These are phyloP conservation scores for Stomatorhinus walkeri DNA, from an alignment of 2,797 vertebrate genomes.

Conservation along the genomic window DNA sequence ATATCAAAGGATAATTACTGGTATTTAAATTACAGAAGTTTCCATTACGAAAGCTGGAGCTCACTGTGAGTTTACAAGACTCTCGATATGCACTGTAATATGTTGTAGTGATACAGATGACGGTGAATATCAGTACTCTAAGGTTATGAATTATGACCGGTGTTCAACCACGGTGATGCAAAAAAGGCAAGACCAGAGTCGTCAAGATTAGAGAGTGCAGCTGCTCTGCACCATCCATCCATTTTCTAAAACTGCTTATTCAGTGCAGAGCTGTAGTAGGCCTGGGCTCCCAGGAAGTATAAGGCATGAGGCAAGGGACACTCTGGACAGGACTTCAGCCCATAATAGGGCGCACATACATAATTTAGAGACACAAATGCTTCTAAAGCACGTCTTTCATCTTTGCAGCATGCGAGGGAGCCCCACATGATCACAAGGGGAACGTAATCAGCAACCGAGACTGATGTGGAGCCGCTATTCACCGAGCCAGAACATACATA, in stretches of 20 bases:
- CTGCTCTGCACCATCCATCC: neutral
- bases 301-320: neutral
- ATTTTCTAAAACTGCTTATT: neutral
- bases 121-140: neutral
- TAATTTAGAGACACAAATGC: neutral
- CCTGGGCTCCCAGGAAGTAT: neutral
- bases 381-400: neutral
- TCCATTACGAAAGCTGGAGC: neutral
- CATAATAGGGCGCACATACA: neutral
- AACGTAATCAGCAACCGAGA: neutral
- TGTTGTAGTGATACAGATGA: neutral
- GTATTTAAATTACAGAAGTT: neutral
- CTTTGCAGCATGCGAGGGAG: neutral
- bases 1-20: neutral
- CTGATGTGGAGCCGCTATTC: neutral
- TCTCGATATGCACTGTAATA: neutral
- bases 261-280: neutral
- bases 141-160: neutral
- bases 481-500: neutral
- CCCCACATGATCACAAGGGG: neutral
- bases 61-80: neutral
- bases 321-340: neutral
- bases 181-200: neutral
- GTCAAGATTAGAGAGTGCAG: neutral
- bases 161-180: neutral